Evolutionary conservation across 2,113 vertebrate genomes (phyloP), one percentile per base, ranked within the genome.

Genomic region (Paramisgurnus dabryanus): DNA sequence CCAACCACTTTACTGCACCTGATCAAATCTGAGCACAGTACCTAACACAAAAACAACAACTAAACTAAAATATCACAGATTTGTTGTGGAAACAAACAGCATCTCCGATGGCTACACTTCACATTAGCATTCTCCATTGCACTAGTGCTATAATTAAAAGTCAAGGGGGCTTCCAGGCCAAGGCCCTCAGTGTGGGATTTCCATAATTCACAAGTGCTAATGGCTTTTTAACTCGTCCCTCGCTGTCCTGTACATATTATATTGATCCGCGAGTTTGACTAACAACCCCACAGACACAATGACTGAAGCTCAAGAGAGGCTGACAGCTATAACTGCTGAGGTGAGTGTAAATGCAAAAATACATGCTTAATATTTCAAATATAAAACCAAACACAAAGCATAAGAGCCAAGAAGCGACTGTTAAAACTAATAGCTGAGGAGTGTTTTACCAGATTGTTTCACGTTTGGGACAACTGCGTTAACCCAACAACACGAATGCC

Each of bases 231-330:
- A 83, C 71, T 49, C 10, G 12, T 83, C 81, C 76, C 83, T 50
- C 17, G 76, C 41, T 65, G 45, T 77, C 45, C 58, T 69, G 72
- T 80, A 63, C 83, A 72, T 72, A 67, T 76, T 72, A 67, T 67
- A 80, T 85, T 27, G 83, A 85, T 85, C 72, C 5, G 7, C 76
- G 63, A 57, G 27, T 84, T 67, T 82, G 83, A 85, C 67, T 80
- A 76, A 85, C 72, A 63, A 79, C 83, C 41, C 83, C 67, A 18
- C 77, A 45, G 80, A 77, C 71, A 80, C 45, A 53, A 55, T 13
- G 45, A 79, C n/a, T 43, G 34, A 43, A 53, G 39, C 53, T 8
- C 43, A 61, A 41, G 27, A 41, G 11, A 45, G 2, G 60, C 11
- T 9, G 45, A 40, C 10, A 15, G 10, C 27, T 10, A 39, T 5